Evolutionary conservation across 2,888 invertebrate genomes (phyloP).

Genomic region (Disparrhopalites patrizii): DNA sequence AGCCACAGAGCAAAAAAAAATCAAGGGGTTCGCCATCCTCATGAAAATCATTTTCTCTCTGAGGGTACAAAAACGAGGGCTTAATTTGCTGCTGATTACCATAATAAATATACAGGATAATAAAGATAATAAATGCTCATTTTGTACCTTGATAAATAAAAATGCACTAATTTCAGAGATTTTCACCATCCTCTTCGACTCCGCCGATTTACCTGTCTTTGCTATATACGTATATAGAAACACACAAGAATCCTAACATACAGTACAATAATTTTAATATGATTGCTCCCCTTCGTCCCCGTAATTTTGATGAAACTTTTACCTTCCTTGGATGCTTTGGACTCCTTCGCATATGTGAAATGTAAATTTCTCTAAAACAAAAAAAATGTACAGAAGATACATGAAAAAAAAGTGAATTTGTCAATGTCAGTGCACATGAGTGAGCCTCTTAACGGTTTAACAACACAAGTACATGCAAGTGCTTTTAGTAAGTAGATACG

Average conservation of each 20-base stretch:
- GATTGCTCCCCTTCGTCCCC: not conserved
- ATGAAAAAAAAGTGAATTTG: slow-evolving; percentile 18
- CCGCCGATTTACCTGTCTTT: not conserved
- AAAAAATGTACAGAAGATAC: not conserved
- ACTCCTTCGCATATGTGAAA: not conserved
- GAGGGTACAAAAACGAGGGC: too few relatives aligned
- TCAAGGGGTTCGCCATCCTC: too few relatives aligned
- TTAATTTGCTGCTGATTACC: slow-evolving; percentile 1
- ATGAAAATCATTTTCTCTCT: not conserved
- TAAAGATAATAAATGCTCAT: too few relatives aligned
- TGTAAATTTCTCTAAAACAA: slow-evolving; percentile 4
- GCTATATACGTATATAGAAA: too few relatives aligned
- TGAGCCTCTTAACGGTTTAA: not conserved
- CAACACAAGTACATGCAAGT: too few relatives aligned
- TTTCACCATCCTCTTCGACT: not conserved
- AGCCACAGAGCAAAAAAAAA: slow-evolving; percentile 3
- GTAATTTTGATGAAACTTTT: not conserved
- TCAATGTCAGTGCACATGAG: slow-evolving; percentile 18
- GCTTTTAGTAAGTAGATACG: too few relatives aligned
- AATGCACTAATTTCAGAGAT: not conserved
- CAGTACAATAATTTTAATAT: not conserved
- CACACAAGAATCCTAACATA: not conserved
- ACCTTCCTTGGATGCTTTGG: not conserved
- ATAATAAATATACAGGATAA: not conserved
- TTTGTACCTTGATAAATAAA: not conserved